Base-by-base conservation (phyloP, 2,888 invertebrate genomes). In the Sialis fuliginosa region DNA sequence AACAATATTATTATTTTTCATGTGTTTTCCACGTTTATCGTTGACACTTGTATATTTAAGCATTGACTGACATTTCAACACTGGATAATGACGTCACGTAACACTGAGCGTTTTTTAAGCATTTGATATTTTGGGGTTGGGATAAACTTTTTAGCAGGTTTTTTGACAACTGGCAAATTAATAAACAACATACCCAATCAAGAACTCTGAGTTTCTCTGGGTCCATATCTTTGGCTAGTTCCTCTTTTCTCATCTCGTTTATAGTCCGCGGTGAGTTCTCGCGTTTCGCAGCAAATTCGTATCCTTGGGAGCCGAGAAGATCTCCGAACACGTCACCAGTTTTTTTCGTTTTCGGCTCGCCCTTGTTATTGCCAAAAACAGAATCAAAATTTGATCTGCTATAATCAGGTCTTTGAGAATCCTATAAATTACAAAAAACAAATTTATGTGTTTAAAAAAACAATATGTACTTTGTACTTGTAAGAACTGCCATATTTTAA, bases 231-330 rank as follows among this genome's bases (percentile, higher is more conserved):
- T 75, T 82, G 1, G 78, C 81, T 58, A 89, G 68, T 56, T 89
- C 87, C 52, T 81, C 87, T 60, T 90, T 90, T 31, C 91, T 71
- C 91, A 95, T 91, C 52, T 84, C 88, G 60, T 91, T 93, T 57
- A 95, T 90, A 2, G 92, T 91, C 54, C 77, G 75, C 0, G 92
- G 91, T 2, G 83, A 84, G 39, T 79, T 70, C 50, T 81, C 78
- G 50, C 70, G 74, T 56, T 81, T 83, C 42, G 79, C 79, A 6
- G 75, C 68, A 64, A 90, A 89, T 52, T 81, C 80, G 60, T 91
- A 92, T 0, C 88, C 89, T 60, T 91, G 91, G 54, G 83, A 85
- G 9, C 92, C 93, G 7, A 95, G 69, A 12, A 95, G 69, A 63
- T 95, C 93, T 13, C 86, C 91, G 66, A 95, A 95, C 31, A 90